Percentiles rank a stretch among this genome's conserved stretches.
Evolutionary conservation across 2,113 vertebrate species (phyloP).

Genomic region (Candoia aspera): DNA sequence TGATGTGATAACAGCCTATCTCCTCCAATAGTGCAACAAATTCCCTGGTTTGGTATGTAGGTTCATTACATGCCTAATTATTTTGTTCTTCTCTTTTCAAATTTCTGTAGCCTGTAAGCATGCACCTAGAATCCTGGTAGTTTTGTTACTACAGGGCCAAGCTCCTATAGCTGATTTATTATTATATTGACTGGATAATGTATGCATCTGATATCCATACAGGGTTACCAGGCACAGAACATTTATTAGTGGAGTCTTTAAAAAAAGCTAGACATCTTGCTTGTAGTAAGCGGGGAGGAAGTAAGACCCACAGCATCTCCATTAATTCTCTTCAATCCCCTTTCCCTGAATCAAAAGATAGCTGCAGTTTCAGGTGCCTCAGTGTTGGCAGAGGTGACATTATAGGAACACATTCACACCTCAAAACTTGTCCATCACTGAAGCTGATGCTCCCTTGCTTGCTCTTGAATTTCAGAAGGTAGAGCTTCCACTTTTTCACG

Average conservation of each 20-base stretch:
- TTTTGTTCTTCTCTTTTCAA: background rate
- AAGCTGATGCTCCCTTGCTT: background rate
- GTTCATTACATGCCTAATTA: background rate
- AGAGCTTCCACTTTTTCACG: background rate
- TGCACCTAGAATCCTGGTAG: background rate
- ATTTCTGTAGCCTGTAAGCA: background rate
- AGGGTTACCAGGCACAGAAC: background rate
- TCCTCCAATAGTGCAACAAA: background rate
- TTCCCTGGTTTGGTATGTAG: background rate
- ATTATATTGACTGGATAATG: background rate
- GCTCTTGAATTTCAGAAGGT: background rate
- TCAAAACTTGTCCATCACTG: background rate
- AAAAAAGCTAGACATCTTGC: background rate
- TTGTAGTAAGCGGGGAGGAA: background rate
- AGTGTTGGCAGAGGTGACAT: background rate
- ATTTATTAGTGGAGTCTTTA: background rate
- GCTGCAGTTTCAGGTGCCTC: background rate
- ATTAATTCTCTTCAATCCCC: background rate
- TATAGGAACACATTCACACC: background rate
- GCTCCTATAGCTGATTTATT: background rate
- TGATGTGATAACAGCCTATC: background rate
- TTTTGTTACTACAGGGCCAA: background rate
- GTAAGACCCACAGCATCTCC: background rate
- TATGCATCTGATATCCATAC: background rate
- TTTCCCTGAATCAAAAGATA: background rate